Conservation (phyloP, 2,888 invertebrate species). For the Omphaloscelis lunosa region DNA sequence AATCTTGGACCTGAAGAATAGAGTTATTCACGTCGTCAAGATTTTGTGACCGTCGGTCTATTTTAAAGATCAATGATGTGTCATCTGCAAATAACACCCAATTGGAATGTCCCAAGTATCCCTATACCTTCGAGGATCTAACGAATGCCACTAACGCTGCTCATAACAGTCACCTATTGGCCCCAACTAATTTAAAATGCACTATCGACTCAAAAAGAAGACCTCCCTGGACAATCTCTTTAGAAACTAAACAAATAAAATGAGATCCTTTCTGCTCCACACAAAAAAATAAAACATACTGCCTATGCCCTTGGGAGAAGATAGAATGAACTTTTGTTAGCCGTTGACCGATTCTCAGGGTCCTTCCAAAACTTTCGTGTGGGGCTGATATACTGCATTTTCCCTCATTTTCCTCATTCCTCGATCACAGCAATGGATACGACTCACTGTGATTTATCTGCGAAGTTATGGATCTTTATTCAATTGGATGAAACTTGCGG, state of each 20-base stretch:
- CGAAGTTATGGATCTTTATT: slow-evolving; percentile 55
- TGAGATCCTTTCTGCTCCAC: neutral
- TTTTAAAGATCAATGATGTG: too few relatives aligned
- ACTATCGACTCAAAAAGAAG: neutral
- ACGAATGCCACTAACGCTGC: neutral
- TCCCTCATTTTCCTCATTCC: slow-evolving; percentile 45
- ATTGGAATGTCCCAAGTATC: neutral
- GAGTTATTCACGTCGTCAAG: too few relatives aligned
- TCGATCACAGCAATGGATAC: slow-evolving; percentile 36
- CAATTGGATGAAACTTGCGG: slow-evolving; percentile 49
- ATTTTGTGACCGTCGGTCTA: too few relatives aligned
- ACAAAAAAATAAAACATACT: slow-evolving; percentile 29
- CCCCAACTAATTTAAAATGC: neutral
- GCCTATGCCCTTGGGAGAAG: slow-evolving; percentile 32
- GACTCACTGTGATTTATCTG: slow-evolving; percentile 49
- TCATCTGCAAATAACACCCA: too few relatives aligned
- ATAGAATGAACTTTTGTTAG: slow-evolving; percentile 16
- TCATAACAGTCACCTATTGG: too few relatives aligned
- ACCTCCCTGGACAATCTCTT: neutral
- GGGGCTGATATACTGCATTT: slow-evolving; percentile 51
- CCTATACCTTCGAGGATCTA: neutral
- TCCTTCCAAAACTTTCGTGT: slow-evolving; percentile 36
- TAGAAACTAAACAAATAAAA: slow-evolving; percentile 4
- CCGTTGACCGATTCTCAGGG: slow-evolving; percentile 24
- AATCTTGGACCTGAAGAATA: too few relatives aligned